Base-by-base conservation (phyloP, 1,140 invertebrate genomes). In the Phocides pigmalion region DNA sequence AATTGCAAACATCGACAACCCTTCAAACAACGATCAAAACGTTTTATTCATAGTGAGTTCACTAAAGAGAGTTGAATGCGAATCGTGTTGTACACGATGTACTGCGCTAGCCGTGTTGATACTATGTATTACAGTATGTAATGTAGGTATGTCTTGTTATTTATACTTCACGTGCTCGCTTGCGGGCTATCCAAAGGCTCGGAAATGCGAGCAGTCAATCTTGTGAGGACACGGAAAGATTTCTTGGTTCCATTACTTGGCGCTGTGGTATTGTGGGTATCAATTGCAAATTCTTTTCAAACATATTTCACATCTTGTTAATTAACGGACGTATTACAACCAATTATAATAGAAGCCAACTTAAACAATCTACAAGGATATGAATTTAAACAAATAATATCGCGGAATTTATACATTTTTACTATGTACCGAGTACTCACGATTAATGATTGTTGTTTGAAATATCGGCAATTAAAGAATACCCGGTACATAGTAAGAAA, bases 81-180 rank as follows among this genome's bases (percentile, higher is more conserved):
- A 58, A 32, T 72, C 70, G 76, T 86, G 84, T 86, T 59, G n/a
- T 51, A 86, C 81, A 86, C 71, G 78, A 75, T 79, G 81, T 84
- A 72, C 59, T 66, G 59, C 74, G 67, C 74, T 62, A 41, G 66
- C 66, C 72, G 71, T 72, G 70, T 56, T 35, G 39, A 35, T 44
- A 58, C 19, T 46, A 35, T 12, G 16, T 39, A 20, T 53, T 39
- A 56, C 61, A 72, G 65, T 66, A 42, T 61, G 54, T 58, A 25
- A 42, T 63, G 66, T 68, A 67, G 39, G 67, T 61, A 62, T 73
- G 70, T 59, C 68, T 54, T 46, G 70, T 75, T 78, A 82, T 84
- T 87, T 87, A 84, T 84, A 70, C 64, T 35, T 49, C 50, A 71
- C 70, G 50, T 71, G 78, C 69, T 37, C 35, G 66, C 47, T 28